A percentile compares a stretch with the other conserved stretches of the same genome.
Evolutionary conservation across 2,888 invertebrate species (phyloP).

Genomic region (Acleris cristana): DNA sequence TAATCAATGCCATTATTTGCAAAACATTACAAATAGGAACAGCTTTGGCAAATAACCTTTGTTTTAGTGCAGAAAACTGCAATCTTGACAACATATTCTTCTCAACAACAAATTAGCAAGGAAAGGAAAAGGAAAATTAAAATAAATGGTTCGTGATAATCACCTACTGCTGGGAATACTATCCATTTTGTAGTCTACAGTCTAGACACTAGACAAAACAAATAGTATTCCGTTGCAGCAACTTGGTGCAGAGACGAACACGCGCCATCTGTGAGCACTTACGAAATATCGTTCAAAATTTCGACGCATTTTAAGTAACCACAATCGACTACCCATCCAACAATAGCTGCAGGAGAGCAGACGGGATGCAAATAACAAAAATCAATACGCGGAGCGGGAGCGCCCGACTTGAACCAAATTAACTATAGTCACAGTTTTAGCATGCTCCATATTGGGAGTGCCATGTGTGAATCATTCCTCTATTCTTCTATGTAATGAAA

Average conservation of each 20-base stretch:
- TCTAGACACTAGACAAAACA: conserved; percentile 27
- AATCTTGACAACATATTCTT: background rate
- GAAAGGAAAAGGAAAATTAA: background rate
- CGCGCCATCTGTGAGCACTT: conserved; percentile 15
- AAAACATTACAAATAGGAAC: too few relatives aligned
- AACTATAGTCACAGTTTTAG: conserved; percentile 63
- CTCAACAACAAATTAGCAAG: background rate
- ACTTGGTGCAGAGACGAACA: conserved; percentile 21
- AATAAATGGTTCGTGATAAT: conserved; percentile 17
- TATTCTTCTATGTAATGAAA: too few relatives aligned
- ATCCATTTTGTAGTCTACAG: conserved; percentile 24
- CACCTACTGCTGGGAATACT: conserved; percentile 11
- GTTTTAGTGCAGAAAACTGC: too few relatives aligned
- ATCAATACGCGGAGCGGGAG: conserved; percentile 74
- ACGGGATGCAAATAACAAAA: conserved; percentile 83
- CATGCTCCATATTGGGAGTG: conserved; percentile 50
- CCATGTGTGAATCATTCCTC: conserved; percentile 19
- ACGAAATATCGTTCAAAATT: conserved; percentile 40
- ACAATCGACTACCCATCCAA: conserved; percentile 67
- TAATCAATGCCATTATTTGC: too few relatives aligned
- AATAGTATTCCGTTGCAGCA: conserved; percentile 23
- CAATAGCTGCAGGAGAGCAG: conserved; percentile 76
- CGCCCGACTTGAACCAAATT: conserved; percentile 74
- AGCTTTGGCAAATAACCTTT: too few relatives aligned
- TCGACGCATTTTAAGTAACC: conserved; percentile 48